Evolutionary conservation across 2,888 invertebrate species (phyloP), one percentile per base, ranked within the genome.

Genomic region (Meloe dianella): DNA sequence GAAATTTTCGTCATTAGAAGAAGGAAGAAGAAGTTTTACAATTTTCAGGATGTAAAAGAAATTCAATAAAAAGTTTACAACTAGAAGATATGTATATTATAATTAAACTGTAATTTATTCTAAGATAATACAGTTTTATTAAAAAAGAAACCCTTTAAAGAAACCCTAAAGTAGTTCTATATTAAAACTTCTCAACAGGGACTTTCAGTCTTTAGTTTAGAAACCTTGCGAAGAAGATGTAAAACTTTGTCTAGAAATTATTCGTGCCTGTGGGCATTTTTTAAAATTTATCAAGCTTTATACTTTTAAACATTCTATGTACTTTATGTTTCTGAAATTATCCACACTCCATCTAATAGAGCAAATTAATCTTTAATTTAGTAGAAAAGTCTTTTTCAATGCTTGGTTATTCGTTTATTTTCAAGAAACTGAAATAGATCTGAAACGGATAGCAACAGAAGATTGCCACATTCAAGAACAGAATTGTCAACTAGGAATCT

Each of bases 261-360:
- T n/a, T 41, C n/a, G n/a, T 41, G n/a, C 41, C 41, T 41, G 41
- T 41, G 7, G 10, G 41, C 41, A 41, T 41, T 41, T 41, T 41
- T 41, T 7, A 1, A 7, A 41, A 41, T 41, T 41, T 41, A 41
- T 41, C 41, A 41, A 41, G 41, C 41, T 41, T 41, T 41, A 41
- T 41, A 41, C n/a, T 41, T 41, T 41, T 17, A 41, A 32, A 7
- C 17, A n/a, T 17, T n/a, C 2, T 38, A 6, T 38, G 1, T 38
- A 8, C 20, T 20, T 20, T 20, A 47, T 47, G 2, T 20, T 47
- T 1, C 35, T 35, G 5, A 17, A 41, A 20, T 20, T 20, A 20
- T 47, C 47, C 20, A 10, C 47, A 47, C 47, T 20, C 20, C 9
- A 20, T 20, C 20, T 17, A 47, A 12, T 20, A 9, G 20, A 47